Evolutionary conservation across 2,113 vertebrate species (phyloP), one percentile per base, ranked within the genome.

Genomic region (Seriola rivoliana): DNA sequence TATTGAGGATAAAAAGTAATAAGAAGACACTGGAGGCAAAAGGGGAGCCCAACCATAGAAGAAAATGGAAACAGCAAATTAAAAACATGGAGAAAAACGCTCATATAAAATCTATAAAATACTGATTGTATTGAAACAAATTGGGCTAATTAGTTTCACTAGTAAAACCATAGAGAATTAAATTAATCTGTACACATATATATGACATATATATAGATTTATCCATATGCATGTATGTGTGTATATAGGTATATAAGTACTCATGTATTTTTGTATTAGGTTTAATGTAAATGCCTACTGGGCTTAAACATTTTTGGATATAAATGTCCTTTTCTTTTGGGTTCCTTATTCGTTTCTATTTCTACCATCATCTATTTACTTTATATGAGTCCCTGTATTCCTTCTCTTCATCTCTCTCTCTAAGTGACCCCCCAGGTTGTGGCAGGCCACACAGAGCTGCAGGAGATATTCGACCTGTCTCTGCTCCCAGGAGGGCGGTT

Each of bases 391-490:
- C 19, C 7, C 23, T 66, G 29, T 77, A 9, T 38, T 77, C 11
- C 59, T 10, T 58, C 12, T 69, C 48, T 65, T 65, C 73, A 16
- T 82, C 46, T 38, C 60, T 73, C 63, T 79, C 29, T 80, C 32
- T 48, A 25, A 95, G 95, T 95, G 81, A 92, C 81, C 79, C 90
- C 93, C 48, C 84, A 85, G 87, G 32, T 46, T 36, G 69, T 84
- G 58, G 71, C 36, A 1, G 92, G 88, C 74, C 91, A 94, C 62
- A 88, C 84, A 23, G 84, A 93, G 85, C 93, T 96, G 81, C 94
- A 95, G 86, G 89, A 90, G 78, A 85, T 91, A 79, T 96, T 95
- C 79, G 90, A 93, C 77, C 89, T 90, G 80, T 92, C 93, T 88
- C 90, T 95, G 8, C 90, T 94, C 81, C 89, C 94, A 48, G 89